These are phyloP conservation scores for Brachyptera risi DNA, from an alignment of 2,888 invertebrate species.

Conservation along the genomic window DNA sequence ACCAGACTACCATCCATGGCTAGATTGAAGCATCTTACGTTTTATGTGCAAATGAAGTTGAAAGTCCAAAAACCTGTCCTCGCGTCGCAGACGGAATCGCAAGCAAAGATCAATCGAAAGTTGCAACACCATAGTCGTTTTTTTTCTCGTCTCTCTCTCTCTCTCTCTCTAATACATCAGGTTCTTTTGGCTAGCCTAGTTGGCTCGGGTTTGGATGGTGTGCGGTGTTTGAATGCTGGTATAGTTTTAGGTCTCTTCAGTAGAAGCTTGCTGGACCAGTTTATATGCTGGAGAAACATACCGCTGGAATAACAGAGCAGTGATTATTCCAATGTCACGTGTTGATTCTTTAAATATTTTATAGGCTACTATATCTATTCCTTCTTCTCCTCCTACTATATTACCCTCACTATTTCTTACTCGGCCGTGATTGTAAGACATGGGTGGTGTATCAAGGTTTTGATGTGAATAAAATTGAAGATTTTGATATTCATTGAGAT, in stretches of 20 bases:
- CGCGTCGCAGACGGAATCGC: neutral
- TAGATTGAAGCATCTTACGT: neutral
- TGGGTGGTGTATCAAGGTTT: no score
- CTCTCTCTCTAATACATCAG: neutral
- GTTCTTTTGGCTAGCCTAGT: conserved; percentile 8
- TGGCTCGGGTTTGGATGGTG: neutral
- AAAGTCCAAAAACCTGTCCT: conserved; percentile 5
- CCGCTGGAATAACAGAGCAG: neutral
- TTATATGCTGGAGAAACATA: neutral
- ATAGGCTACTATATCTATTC: no score
- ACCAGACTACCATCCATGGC: neutral
- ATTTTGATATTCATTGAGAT: no score
- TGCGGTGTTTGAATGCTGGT: neutral
- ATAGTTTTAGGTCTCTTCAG: neutral
- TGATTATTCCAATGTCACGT: neutral
- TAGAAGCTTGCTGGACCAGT: conserved; percentile 9
- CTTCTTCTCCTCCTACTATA: no score
- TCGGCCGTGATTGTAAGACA: no score
- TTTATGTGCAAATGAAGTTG: conserved; percentile 4
- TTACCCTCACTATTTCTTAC: no score
- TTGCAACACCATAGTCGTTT: conserved; percentile 1
- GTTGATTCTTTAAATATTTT: no score
- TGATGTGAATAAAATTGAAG: no score
- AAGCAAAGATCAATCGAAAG: conserved; percentile 7
- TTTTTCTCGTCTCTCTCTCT: no score